Conservation (phyloP, 1,140 invertebrate genomes). For the Drosophila biarmipes region DNA sequence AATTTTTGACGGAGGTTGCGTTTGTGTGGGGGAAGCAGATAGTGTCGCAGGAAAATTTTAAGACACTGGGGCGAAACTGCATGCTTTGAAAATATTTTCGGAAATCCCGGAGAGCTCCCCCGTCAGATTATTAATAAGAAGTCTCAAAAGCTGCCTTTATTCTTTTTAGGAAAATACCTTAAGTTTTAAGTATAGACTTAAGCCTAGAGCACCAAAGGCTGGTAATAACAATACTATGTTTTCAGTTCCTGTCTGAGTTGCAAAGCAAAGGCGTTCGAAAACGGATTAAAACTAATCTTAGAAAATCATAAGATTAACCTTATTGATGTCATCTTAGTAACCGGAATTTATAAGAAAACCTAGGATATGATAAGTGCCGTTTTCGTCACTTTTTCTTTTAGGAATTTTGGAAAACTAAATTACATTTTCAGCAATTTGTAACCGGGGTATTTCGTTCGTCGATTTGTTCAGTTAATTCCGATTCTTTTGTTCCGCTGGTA, state of each 20-base stretch:
- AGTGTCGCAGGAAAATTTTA: slow-evolving; percentile 17
- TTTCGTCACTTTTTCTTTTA: background rate
- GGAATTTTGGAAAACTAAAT: no score
- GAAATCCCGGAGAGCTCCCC: slow-evolving; percentile 2
- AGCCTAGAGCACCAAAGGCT: background rate
- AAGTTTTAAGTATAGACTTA: background rate
- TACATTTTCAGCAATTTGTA: background rate
- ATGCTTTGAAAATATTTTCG: slow-evolving; percentile 26
- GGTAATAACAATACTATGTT: background rate
- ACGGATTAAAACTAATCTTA: background rate
- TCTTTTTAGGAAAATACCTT: background rate
- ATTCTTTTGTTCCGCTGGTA: slow-evolving; percentile 13
- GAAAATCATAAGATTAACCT: background rate
- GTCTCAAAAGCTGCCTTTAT: background rate
- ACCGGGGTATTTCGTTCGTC: background rate
- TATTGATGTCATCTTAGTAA: background rate
- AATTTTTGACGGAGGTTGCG: background rate
- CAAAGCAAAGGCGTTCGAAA: background rate
- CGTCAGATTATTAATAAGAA: background rate
- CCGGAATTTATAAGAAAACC: no score
- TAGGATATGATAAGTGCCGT: background rate
- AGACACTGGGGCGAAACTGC: slow-evolving; percentile 22
- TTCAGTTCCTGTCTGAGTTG: no score
- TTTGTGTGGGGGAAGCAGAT: background rate
- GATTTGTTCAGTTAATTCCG: background rate